phyloP scores from a whole-genome alignment of 1,140 invertebrate species.

The Drosophila sp. region DNA sequence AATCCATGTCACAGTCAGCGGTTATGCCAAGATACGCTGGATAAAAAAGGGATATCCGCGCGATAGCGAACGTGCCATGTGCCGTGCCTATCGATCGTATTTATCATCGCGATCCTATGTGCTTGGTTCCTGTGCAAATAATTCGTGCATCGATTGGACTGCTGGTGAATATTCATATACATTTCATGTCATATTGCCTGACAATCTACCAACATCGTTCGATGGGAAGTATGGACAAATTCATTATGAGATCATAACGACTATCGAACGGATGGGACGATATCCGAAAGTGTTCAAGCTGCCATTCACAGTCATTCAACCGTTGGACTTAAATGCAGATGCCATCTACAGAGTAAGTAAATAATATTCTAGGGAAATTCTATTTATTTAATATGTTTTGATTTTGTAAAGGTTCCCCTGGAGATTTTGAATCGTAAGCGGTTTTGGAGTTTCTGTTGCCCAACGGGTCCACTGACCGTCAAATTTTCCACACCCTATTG shows the following conservation, averaged over 20 bases:
- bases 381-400: neutral
- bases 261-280: conserved; percentile 89
- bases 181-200: conserved; percentile 85
- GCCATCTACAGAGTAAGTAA: conserved; percentile 72
- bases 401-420: conserved; percentile 83
- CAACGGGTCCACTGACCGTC: conserved; percentile 76
- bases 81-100: conserved; percentile 79
- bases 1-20: conserved; percentile 80
- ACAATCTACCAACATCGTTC: conserved; percentile 88
- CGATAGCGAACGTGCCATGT: conserved; percentile 80
- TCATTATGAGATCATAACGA: conserved; percentile 88
- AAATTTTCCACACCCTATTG: conserved; percentile 81
- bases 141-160: conserved; percentile 84
- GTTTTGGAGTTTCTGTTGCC: conserved; percentile 82
- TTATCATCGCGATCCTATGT: conserved; percentile 81
- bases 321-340: conserved; percentile 89
- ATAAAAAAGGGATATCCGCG: conserved; percentile 83
- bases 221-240: conserved; percentile 89
- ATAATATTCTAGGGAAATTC: neutral
- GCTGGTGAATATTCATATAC: conserved; percentile 86
- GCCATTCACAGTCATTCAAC: conserved; percentile 89
- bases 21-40: conserved; percentile 83
- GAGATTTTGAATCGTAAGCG: conserved; percentile 84
- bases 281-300: conserved; percentile 89
- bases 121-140: conserved; percentile 73